Base-by-base conservation (phyloP, 2,888 invertebrate genomes). In the Eupeodes latifasciatus region DNA sequence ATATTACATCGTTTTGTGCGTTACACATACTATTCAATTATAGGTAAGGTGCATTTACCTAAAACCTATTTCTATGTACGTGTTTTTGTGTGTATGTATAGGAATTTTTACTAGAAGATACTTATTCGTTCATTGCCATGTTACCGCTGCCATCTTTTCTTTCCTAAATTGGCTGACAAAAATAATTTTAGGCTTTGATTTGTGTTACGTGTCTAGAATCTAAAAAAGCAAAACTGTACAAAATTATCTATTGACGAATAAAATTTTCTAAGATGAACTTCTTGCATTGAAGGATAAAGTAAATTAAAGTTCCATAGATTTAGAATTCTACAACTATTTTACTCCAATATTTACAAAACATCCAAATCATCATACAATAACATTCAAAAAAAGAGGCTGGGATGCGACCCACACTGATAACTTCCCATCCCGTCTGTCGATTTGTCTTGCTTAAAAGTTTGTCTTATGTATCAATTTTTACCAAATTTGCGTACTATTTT, bases 1-100 rank as follows among this genome's bases (percentile, higher is more conserved):
- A 57, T 59, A 27, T 59, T 34, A 59, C 7, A 59, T 59, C 14
- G 34, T 59, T 59, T 59, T 59, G 34, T 59, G 57, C 57, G 34
- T 59, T 34, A 27, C 27, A 59, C 34, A 14, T 12, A 6, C 27
- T 47, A 47, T 14, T 14, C 14, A 14, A 1, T 6, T 55, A 55
- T 4, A 11, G 27, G 27, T 27, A 27, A 27, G 27, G 27, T 27
- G 27, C 27, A 27, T 2, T 2, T 27, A 27, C 3, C 27, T 27
- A 3, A 27, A 27, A 27, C 27, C 27, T 27, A 27, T 27, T 27
- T 27, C 27, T 27, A 27, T 27, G 27, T 27, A 27, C 2, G 3
- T 3, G 3, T 27, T 27, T 27, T 27, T 0, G 27, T 27, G 27
- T 27, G 3, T 27, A 2, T 27, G 27, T 27, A 27, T 27, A 27